Evolutionary conservation across 2,888 invertebrate genomes (phyloP).

Genomic region (Drosophila mimetica): DNA sequence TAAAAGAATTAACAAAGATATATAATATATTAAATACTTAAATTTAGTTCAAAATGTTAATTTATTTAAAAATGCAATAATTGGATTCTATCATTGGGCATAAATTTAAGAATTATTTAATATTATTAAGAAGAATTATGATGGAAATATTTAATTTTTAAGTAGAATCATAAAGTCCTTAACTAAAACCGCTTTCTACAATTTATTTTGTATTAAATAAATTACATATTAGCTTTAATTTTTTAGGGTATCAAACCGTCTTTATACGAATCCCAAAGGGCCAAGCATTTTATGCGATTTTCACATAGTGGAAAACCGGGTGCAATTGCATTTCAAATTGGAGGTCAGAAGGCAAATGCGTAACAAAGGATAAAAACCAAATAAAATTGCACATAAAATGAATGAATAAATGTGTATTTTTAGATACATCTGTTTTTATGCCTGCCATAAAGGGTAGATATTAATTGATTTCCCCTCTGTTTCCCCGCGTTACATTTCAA

Average conservation of each 20-base stretch:
- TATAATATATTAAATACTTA: neutral
- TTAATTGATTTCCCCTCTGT: slow-evolving; percentile 16
- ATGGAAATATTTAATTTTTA: too few relatives aligned
- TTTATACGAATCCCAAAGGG: neutral
- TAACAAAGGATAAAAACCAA: neutral
- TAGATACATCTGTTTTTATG: neutral
- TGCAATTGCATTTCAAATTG: neutral
- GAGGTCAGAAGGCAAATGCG: neutral
- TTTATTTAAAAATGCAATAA: neutral
- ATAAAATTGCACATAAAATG: neutral
- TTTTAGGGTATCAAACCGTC: neutral
- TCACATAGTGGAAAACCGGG: neutral
- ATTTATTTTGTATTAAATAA: too few relatives aligned
- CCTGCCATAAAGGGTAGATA: neutral
- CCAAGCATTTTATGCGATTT: neutral
- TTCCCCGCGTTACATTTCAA: slow-evolving; percentile 25
- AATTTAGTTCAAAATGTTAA: too few relatives aligned
- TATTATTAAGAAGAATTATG: too few relatives aligned
- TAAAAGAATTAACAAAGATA: neutral
- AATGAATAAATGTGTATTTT: slow-evolving; percentile 1
- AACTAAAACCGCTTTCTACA: too few relatives aligned
- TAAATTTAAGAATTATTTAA: too few relatives aligned
- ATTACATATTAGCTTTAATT: neutral
- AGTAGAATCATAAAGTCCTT: too few relatives aligned
- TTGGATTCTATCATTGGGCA: neutral